phyloP scores from a whole-genome alignment of 2,797 vertebrate genomes.

The Myotis planiceps region DNA sequence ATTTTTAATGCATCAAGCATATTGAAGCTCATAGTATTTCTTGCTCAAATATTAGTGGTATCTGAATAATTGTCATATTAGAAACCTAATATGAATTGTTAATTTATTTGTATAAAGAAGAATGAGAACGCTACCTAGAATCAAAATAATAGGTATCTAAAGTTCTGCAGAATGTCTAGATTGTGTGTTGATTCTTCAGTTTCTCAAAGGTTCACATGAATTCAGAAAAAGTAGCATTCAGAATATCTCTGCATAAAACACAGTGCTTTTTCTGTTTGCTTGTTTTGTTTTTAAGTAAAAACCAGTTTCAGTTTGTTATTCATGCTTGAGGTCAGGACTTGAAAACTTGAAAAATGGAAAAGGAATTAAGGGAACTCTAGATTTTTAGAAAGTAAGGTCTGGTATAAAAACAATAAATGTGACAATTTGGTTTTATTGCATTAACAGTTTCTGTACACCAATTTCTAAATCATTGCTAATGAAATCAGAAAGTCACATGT shows the following conservation, averaged over 20 bases:
- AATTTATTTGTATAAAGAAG: conserved; percentile 10
- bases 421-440: neutral
- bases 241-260: neutral
- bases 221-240: conserved; percentile 19
- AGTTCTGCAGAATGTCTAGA: neutral
- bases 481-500: conserved; percentile 17
- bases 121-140: neutral
- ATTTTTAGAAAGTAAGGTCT: neutral
- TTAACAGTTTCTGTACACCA: neutral
- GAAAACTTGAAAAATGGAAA: conserved; percentile 29
- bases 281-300: neutral
- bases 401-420: conserved; percentile 26
- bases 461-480: neutral
- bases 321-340: neutral
- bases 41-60: neutral
- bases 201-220: conserved; percentile 13
- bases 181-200: neutral
- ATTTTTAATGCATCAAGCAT: neutral
- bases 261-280: neutral
- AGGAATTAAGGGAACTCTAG: neutral
- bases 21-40: neutral
- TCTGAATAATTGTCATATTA: neutral
- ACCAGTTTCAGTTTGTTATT: conserved; percentile 25
- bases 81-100: neutral
- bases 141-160: neutral